Evolutionary conservation across 92 coral and sea anemone species (phyloP).

Genomic region (Phenganax stokvisi): DNA sequence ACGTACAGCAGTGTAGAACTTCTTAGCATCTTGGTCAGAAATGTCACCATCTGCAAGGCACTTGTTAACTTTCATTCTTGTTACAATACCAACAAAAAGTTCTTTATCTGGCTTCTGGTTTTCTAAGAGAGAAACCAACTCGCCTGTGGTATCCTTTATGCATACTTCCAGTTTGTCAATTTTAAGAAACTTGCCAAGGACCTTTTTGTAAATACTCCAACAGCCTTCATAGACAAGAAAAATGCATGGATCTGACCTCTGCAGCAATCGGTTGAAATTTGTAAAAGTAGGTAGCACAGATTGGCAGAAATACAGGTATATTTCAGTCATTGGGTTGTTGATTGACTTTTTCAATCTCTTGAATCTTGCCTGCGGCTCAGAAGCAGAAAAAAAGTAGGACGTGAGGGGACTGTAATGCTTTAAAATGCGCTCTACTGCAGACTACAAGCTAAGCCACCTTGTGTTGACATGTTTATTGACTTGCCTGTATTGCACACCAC

Average conservation of each 20-base stretch:
- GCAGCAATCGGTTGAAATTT: constrained; percentile 15
- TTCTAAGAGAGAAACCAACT: constrained; percentile 17
- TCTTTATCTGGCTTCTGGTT: constrained; percentile 34
- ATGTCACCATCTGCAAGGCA: constrained; percentile 49
- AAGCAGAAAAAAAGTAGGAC: constrained; percentile 49
- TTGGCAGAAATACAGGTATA: constrained; percentile 53
- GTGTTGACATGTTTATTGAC: constrained; percentile 54
- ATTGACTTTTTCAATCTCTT: constrained; percentile 47
- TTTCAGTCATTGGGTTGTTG: constrained; percentile 34
- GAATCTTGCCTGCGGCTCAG: constrained; percentile 35
- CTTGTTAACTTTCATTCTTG: constrained; percentile 52
- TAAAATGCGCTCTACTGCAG: constrained; percentile 51
- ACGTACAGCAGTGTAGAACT: constrained; percentile 47
- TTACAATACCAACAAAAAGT: constrained; percentile 49
- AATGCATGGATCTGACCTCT: constrained; percentile 32
- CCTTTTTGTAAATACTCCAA: constrained; percentile 30
- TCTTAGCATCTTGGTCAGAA: constrained; percentile 37
- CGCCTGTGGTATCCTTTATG: constrained; percentile 27
- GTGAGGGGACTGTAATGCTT: constrained; percentile 48
- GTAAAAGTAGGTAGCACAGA: constrained; percentile 37
- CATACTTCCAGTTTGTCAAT: constrained; percentile 28
- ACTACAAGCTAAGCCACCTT: constrained; percentile 58
- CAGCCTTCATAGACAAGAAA: constrained; percentile 31
- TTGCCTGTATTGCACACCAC: constrained; percentile 46
- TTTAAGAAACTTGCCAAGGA: constrained; percentile 26